Evolutionary conservation across 2,797 vertebrate species (phyloP).

Genomic region (Acrossocheilus fasciatus): DNA sequence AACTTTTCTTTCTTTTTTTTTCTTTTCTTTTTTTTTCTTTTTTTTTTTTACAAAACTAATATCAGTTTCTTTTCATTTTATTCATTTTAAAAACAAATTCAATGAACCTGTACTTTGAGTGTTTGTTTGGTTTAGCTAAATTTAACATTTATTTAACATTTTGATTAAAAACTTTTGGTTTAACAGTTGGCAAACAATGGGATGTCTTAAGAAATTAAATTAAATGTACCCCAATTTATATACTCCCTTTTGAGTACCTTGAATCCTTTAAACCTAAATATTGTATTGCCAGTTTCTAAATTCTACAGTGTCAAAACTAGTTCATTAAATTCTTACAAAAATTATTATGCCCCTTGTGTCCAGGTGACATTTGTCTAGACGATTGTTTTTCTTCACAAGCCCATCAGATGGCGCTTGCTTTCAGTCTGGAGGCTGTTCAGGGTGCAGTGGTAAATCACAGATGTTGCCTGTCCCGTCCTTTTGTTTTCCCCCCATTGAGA

Average conservation of each 20-base stretch:
- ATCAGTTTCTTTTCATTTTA: not conserved
- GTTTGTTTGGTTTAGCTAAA: not conserved
- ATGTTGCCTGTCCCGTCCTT: conserved; percentile 80
- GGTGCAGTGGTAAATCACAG: conserved; percentile 75
- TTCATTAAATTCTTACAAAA: conserved; percentile 40
- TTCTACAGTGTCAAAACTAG: not conserved
- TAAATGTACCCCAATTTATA: not conserved
- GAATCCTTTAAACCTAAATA: not conserved
- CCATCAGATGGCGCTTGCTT: conserved; percentile 75
- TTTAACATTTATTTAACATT: not conserved
- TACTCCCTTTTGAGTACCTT: not conserved
- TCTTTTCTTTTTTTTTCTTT: no score
- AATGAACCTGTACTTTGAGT: not conserved
- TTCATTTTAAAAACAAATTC: not conserved
- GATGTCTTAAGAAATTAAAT: not conserved
- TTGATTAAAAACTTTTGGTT: not conserved
- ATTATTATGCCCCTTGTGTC: conserved; percentile 29
- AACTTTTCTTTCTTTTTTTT: no score
- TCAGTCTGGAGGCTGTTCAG: conserved; percentile 51
- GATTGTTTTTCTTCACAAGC: conserved; percentile 53
- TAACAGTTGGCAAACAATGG: not conserved
- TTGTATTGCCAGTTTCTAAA: not conserved
- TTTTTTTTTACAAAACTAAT: not conserved
- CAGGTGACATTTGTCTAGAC: conserved; percentile 38
- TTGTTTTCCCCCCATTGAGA: conserved; percentile 79